These are phyloP conservation scores for Danio albolineatus DNA, from an alignment of 2,797 vertebrate species.

Conservation along the genomic window DNA sequence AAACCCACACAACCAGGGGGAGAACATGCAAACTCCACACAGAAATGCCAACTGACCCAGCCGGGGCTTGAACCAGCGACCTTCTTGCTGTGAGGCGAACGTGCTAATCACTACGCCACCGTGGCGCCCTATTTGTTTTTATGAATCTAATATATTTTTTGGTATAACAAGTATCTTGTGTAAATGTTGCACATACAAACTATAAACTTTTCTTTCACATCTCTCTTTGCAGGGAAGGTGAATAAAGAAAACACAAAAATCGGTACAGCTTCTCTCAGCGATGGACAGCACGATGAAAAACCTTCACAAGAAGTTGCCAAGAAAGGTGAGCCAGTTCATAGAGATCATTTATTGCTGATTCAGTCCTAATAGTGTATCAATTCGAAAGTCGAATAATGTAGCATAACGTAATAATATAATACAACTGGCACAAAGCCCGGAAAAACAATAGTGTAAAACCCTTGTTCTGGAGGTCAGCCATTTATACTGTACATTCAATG, in stretches of 20 bases:
- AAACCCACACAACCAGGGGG: no score
- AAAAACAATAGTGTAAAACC: conserved; percentile 33
- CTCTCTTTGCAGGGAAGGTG: background rate
- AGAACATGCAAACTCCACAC: no score
- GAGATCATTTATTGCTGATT: conserved; percentile 2
- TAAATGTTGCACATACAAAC: background rate
- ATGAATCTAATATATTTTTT: background rate
- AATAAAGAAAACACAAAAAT: background rate
- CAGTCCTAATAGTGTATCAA: no score
- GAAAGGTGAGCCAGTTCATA: conserved; percentile 52
- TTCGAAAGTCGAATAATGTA: no score
- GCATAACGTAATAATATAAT: background rate
- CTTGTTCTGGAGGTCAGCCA: conserved; percentile 16
- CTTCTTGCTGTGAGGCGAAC: no score
- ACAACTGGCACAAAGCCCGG: conserved; percentile 19
- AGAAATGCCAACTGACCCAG: no score
- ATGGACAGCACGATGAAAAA: background rate
- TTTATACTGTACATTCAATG: background rate
- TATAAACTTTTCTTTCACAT: background rate
- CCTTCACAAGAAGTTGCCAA: background rate
- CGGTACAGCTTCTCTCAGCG: background rate
- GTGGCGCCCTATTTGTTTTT: no score
- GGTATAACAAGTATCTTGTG: no score
- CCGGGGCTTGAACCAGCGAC: no score
- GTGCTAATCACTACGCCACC: no score